These are phyloP conservation scores for Forbesichthys agassizii DNA, from an alignment of 2,113 vertebrate genomes.

Conservation along the genomic window DNA sequence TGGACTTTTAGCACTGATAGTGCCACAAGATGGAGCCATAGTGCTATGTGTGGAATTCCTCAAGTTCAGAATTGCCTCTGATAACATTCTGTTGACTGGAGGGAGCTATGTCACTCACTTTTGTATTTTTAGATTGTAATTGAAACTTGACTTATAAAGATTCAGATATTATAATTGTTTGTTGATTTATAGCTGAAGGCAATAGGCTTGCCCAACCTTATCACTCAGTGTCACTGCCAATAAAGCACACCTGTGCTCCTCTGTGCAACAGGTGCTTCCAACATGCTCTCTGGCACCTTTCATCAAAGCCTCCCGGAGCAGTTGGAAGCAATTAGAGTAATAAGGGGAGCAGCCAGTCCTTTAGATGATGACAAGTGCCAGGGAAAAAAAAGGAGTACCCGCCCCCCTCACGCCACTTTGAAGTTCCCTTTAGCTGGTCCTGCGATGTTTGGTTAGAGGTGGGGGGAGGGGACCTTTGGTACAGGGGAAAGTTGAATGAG, in stretches of 20 bases:
- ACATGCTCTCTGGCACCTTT: conserved; percentile 65
- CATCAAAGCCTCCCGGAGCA: conserved; percentile 79
- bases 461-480: conserved; percentile 71
- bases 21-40: conserved; percentile 69
- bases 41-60: conserved; percentile 2
- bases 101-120: conserved; percentile 3
- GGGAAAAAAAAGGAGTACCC: conserved; percentile 73
- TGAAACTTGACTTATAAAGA: conserved; percentile 13
- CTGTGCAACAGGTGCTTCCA: conserved; percentile 77
- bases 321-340: conserved; percentile 83
- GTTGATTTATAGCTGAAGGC: conserved; percentile 22
- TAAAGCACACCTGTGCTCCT: conserved; percentile 69
- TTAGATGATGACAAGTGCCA: conserved; percentile 81
- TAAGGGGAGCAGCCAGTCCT: conserved; percentile 75
- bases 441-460: conserved; percentile 76
- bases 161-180: conserved; percentile 11
- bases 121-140: conserved; percentile 18
- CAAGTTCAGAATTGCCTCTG: background rate
- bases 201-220: conserved; percentile 3
- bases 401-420: conserved; percentile 77
- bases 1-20: conserved; percentile 65
- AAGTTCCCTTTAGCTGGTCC: conserved; percentile 77
- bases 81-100: background rate
- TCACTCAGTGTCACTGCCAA: conserved; percentile 29
- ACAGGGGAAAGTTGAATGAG: conserved; percentile 71